These are phyloP conservation scores for Pocillopora grandis DNA, from an alignment of 92 coral and sea anemone species.

Conservation along the genomic window DNA sequence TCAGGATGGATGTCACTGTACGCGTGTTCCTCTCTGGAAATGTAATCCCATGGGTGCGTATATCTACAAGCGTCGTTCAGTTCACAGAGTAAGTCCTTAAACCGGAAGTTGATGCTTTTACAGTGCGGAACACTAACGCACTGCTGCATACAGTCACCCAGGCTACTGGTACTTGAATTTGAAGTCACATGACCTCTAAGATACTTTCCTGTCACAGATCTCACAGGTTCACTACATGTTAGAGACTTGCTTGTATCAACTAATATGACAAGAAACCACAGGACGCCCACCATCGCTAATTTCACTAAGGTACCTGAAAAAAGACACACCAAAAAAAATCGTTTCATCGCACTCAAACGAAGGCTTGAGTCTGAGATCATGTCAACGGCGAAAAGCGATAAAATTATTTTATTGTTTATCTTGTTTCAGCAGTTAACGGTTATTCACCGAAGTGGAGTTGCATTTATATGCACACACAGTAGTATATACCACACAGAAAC, in stretches of 20 bases:
- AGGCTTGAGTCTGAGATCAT: no score
- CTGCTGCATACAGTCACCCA: not conserved
- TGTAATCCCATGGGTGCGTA: not conserved
- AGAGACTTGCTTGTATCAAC: not conserved
- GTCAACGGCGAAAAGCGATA: no score
- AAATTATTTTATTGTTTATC: no score
- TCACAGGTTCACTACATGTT: not conserved
- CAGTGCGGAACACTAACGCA: not conserved
- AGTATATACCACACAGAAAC: no score
- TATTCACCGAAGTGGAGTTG: no score
- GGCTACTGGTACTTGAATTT: not conserved
- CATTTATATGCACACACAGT: no score
- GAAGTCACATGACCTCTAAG: not conserved
- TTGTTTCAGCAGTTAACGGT: no score
- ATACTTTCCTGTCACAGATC: not conserved
- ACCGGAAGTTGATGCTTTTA: conserved; percentile 8
- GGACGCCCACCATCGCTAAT: not conserved
- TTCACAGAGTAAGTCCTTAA: not conserved
- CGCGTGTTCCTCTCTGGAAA: not conserved
- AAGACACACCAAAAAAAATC: no score
- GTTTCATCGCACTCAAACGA: not conserved
- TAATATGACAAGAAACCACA: not conserved
- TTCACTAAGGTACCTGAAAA: not conserved
- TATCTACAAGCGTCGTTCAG: not conserved
- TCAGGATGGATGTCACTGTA: not conserved